phyloP scores from a whole-genome alignment of 2,113 vertebrate species.

The Pachycephala philippinensis region DNA sequence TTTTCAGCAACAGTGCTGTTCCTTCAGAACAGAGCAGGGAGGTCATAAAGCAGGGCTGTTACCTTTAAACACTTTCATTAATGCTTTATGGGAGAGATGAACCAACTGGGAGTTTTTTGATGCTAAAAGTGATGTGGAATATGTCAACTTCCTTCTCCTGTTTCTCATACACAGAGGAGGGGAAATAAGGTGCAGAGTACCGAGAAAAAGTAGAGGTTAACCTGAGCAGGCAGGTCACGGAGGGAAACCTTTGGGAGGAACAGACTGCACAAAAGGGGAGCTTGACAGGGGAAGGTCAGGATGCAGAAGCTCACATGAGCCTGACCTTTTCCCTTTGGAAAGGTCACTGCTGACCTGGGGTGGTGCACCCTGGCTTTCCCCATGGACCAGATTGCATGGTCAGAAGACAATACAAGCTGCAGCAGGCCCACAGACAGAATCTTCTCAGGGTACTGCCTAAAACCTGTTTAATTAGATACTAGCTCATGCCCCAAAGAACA shows the following conservation, averaged over 20 bases:
- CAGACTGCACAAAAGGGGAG: not conserved
- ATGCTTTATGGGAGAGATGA: not conserved
- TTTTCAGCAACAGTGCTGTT: not conserved
- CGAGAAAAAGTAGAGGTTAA: not conserved
- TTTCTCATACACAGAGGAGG: not conserved
- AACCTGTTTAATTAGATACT: not conserved
- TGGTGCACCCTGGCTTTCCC: not conserved
- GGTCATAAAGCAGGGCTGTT: not conserved
- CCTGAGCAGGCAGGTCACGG: not conserved
- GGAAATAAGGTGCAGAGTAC: not conserved
- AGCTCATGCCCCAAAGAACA: not conserved
- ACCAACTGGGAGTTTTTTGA: not conserved
- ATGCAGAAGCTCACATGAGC: not conserved
- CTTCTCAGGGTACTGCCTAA: not conserved
- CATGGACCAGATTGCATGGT: not conserved
- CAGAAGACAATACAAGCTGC: not conserved
- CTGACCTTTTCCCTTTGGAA: not conserved
- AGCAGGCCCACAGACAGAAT: not conserved
- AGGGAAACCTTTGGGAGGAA: not conserved
- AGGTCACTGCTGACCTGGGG: not conserved
- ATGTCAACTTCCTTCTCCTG: not conserved
- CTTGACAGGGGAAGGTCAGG: not conserved
- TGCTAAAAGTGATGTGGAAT: not conserved
- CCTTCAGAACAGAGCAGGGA: not conserved
- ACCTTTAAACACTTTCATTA: not conserved